phyloP scores from a whole-genome alignment of 92 coral and sea anemone genomes.

The Micromussa lordhowensis region DNA sequence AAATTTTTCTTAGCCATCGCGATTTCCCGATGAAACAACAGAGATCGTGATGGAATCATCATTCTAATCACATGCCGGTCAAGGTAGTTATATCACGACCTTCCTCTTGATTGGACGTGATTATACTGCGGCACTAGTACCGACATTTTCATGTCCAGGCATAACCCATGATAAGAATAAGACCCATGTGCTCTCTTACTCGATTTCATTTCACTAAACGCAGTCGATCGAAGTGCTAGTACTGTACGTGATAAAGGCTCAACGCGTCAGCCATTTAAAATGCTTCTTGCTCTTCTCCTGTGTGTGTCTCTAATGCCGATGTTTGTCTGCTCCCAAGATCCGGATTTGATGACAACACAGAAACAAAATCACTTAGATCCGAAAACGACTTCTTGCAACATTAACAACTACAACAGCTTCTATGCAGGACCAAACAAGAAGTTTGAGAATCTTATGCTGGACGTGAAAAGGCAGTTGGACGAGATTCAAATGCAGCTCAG shows the following conservation, averaged over 20 bases:
- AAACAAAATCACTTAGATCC: constrained; percentile 1
- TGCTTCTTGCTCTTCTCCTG: neutral
- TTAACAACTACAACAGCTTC: constrained; percentile 10
- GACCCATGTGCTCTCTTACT: neutral
- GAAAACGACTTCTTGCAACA: constrained; percentile 16
- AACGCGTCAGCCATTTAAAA: neutral
- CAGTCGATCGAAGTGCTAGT: neutral
- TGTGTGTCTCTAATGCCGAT: neutral
- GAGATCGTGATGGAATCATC: neutral
- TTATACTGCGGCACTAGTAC: neutral
- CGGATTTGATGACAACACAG: neutral
- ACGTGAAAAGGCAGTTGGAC: constrained; percentile 12
- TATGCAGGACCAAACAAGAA: constrained; percentile 24
- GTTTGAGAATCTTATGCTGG: neutral
- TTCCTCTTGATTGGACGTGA: neutral
- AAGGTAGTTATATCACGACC: neutral
- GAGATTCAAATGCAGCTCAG: constrained; percentile 18
- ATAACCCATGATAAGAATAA: neutral
- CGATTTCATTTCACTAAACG: neutral
- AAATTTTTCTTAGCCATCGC: neutral
- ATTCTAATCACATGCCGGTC: neutral
- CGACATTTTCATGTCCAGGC: neutral
- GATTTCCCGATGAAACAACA: neutral
- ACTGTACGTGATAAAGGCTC: neutral
- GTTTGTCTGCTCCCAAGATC: neutral